A percentile compares a stretch with the other conserved stretches of the same genome.
Conservation (phyloP, 2,113 vertebrate genomes). For the Larimichthys polyactis region DNA sequence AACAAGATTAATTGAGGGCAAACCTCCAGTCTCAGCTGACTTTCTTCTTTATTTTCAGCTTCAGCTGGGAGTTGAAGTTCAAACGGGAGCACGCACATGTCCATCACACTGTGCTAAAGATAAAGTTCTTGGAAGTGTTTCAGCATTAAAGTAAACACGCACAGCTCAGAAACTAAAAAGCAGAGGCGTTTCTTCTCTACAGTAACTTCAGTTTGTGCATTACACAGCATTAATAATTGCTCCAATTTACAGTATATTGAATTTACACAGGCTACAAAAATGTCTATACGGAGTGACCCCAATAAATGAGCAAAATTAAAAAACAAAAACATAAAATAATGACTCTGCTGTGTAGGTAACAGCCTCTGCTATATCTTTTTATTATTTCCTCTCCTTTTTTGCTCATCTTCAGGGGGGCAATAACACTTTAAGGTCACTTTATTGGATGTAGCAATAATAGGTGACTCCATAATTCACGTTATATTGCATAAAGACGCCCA, state of each 20-base stretch:
- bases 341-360: neutral
- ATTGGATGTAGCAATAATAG: slow-evolving; percentile 25
- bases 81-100: neutral
- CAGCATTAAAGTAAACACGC: neutral
- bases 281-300: neutral
- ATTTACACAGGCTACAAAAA: neutral
- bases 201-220: neutral
- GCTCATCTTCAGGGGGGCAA: slow-evolving; percentile 7
- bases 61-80: neutral
- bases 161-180: neutral
- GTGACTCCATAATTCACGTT: slow-evolving; percentile 24
- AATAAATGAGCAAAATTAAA: neutral
- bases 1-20: neutral
- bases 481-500: slow-evolving; percentile 35
- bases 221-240: neutral
- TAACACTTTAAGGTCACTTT: slow-evolving; percentile 20
- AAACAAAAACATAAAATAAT: slow-evolving; percentile 22
- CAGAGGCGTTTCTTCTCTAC: neutral
- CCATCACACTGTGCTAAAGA: neutral
- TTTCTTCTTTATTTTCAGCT: neutral
- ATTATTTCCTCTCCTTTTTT: slow-evolving; percentile 1
- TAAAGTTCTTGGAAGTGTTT: neutral
- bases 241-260: neutral
- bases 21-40: neutral
- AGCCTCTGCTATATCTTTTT: slow-evolving; percentile 4